These are phyloP conservation scores for Scatophagus argus DNA, from an alignment of 2,113 vertebrate species.

Conservation along the genomic window DNA sequence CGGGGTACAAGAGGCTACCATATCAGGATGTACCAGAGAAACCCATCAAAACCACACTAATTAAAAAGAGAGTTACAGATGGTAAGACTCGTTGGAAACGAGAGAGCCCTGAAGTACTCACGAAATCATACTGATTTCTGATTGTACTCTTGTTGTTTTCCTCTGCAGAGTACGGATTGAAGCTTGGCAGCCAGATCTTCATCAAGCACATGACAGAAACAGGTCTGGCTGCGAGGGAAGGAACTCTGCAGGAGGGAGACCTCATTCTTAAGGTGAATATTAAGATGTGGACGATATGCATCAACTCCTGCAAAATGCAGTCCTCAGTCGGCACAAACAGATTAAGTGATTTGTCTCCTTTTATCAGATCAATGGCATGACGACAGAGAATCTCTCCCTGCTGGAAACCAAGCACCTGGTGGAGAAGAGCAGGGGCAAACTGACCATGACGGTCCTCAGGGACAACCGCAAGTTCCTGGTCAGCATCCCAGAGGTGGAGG, in stretches of 20 bases:
- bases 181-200: constrained; percentile 97
- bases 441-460: constrained; percentile 90
- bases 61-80: constrained; percentile 87
- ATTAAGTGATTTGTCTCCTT: neutral
- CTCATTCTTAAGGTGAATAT: constrained; percentile 92
- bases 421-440: constrained; percentile 89
- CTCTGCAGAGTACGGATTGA: constrained; percentile 94
- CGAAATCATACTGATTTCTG: too few species aligned
- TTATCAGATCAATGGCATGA: constrained; percentile 93
- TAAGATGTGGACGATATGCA: too few species aligned
- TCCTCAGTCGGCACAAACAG: fast-evolving
- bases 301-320: too few species aligned
- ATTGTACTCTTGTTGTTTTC: neutral
- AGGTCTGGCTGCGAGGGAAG: constrained; percentile 88
- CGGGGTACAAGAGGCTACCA: constrained; percentile 91
- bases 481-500: constrained; percentile 87
- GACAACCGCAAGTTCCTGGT: constrained; percentile 92
- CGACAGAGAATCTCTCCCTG: constrained; percentile 93
- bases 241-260: constrained; percentile 92
- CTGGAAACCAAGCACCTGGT: constrained; percentile 93
- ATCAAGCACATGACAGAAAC: constrained; percentile 95
- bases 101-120: too few species aligned
- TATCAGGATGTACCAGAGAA: constrained; percentile 74
- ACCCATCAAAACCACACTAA: constrained; percentile 88
- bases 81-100: constrained; percentile 89